phyloP scores from a whole-genome alignment of 2,797 vertebrate genomes.

The Loris lydekkerianus region DNA sequence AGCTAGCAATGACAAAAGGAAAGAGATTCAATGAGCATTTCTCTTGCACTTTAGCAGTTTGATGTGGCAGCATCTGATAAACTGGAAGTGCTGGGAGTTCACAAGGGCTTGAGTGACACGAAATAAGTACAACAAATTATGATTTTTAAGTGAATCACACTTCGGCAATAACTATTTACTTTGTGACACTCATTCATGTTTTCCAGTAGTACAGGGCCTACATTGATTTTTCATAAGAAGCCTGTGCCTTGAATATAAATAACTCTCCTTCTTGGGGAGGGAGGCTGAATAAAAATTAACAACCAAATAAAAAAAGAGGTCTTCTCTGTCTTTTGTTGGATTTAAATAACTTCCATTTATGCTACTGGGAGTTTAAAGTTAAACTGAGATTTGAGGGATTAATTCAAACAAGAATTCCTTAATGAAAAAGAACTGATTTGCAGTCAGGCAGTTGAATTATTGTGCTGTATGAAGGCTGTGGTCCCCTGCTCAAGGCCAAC shows the following conservation, averaged over 20 bases:
- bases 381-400: conserved; percentile 78
- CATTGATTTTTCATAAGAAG: conserved; percentile 4
- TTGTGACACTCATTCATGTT: not conserved
- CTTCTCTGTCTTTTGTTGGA: too few species aligned
- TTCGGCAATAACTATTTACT: conserved; percentile 61
- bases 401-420: conserved; percentile 83
- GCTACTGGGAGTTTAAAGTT: not conserved
- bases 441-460: conserved; percentile 87
- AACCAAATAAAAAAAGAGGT: too few species aligned
- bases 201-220: conserved; percentile 16
- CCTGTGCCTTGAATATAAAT: conserved; percentile 36
- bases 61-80: conserved; percentile 2
- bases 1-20: not conserved
- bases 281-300: too few species aligned
- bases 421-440: conserved; percentile 87
- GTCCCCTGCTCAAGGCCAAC: conserved; percentile 85
- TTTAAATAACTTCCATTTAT: too few species aligned
- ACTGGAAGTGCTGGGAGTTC: not conserved
- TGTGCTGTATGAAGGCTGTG: conserved; percentile 87
- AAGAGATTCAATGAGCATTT: not conserved
- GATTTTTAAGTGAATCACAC: conserved; percentile 73
- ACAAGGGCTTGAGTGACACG: conserved; percentile 23
- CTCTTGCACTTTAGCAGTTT: not conserved
- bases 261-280: conserved; percentile 15
- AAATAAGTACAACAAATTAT: conserved; percentile 52